Base-by-base conservation (phyloP, 2,797 vertebrate species). In the Galago senegalensis region DNA sequence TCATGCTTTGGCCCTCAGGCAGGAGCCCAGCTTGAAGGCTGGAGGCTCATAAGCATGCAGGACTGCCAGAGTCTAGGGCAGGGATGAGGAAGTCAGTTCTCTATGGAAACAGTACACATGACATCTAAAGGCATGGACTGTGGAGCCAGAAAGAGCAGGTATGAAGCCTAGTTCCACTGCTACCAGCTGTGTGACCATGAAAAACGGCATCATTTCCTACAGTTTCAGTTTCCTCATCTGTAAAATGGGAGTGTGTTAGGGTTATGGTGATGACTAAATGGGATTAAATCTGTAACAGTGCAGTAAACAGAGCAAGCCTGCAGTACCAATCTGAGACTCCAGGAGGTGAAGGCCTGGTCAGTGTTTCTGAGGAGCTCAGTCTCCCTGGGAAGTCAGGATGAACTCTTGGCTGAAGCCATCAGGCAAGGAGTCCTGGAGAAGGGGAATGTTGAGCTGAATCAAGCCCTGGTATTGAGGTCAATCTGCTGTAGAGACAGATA, bases 401-500 rank as follows among this genome's bases (percentile, higher is more conserved):
- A 87, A 27, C 85, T 37, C 29, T 70, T 46, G n/a, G 31, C 81
- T 63, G 20, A 75, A 69, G 60, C 43, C 73, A 6, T 79, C 81
- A 90, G 77, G 83, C 67, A 88, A 69, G 58, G 37, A 77, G 9
- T 63, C 80, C 87, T 60, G 20, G 27, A 90, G 82, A 63, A 95
- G 46, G 67, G 46, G 46, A 81, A 65, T 53, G 40, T 40, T 46
- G 37, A 43, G 53, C 40, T 12, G 60, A 95, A 73, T 67, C 90
- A 82, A n/a, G n/a, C 4, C 18, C 34, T 56, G 11, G 27, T 81
- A 56, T 80, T 43, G 16, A 89, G 70, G 69, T 20, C 34, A 60
- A 63, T 77, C 77, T 77, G 2, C 56, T 60, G 27, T 20, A 58
- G 56, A 75, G 40, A 58, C 53, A 93, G 25, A 86, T n/a, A 87